A percentile compares a stretch with the other conserved stretches of the same genome.
phyloP scores from a whole-genome alignment of 1,140 invertebrate genomes.

The Orius insidiosus region DNA sequence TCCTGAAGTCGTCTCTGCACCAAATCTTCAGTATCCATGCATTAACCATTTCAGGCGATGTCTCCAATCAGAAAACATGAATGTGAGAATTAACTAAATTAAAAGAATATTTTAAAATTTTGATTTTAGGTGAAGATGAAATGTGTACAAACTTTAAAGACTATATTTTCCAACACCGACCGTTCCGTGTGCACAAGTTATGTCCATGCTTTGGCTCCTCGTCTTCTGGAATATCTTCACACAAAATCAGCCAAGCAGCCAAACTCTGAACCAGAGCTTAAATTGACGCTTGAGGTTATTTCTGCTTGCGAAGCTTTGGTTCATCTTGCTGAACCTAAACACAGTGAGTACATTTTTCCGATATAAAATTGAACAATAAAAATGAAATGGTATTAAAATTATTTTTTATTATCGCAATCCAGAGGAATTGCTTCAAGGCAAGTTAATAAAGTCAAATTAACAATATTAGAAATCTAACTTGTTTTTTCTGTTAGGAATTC shows the following conservation, averaged over 20 bases:
- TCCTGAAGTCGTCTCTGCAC: conserved; percentile 50
- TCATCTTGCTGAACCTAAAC: conserved; percentile 50
- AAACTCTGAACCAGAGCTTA: conserved; percentile 38
- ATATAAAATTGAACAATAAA: too few relatives aligned
- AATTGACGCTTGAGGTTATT: conserved; percentile 49
- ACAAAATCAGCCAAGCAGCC: conserved; percentile 38
- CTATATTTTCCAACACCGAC: conserved; percentile 55
- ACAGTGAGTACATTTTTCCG: conserved; percentile 49
- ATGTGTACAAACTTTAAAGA: conserved; percentile 57
- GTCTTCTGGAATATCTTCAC: conserved; percentile 51
- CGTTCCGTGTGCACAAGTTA: conserved; percentile 52
- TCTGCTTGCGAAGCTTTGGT: conserved; percentile 54
- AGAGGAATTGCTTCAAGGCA: conserved; percentile 37
- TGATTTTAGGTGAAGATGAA: conserved; percentile 58
- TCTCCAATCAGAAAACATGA: conserved; percentile 52
- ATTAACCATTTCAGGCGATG: conserved; percentile 84
- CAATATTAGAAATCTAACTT: conserved; percentile 6
- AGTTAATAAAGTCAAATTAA: conserved; percentile 17
- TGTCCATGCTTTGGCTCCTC: conserved; percentile 61
- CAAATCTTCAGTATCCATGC: conserved; percentile 76
- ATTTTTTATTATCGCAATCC: conserved; percentile 23
- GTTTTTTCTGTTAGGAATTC: conserved; percentile 47
- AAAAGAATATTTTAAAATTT: conserved; percentile 13
- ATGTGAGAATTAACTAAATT: conserved; percentile 35
- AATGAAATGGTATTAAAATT: too few relatives aligned